Conservation (phyloP, 2,888 invertebrate genomes). For the Elmis aenea region DNA sequence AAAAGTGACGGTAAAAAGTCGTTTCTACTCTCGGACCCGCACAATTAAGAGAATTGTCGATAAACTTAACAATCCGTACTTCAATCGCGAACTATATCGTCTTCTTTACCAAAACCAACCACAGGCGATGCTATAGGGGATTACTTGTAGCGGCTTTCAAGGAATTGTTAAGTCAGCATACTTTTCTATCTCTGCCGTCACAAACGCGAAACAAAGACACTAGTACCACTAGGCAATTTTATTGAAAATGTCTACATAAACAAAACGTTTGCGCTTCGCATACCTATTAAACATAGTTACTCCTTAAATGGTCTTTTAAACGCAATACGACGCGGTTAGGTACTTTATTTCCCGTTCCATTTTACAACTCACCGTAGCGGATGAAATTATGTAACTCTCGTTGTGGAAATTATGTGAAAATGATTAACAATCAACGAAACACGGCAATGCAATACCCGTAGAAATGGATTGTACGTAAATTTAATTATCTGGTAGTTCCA, state of each 20-base stretch:
- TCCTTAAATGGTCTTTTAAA: no score
- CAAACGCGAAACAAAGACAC: constrained; percentile 1
- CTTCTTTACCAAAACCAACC: neutral
- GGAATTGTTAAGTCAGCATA: constrained; percentile 8
- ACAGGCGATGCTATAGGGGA: constrained; percentile 1
- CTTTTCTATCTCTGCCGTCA: constrained; percentile 1
- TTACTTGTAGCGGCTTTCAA: constrained; percentile 3
- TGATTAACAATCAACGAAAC: no score
- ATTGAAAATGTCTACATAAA: constrained; percentile 4
- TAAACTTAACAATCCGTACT: neutral
- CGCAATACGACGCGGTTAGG: no score
- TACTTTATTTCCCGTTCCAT: no score
- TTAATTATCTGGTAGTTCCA: no score
- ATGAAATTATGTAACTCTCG: no score
- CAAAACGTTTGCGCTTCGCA: neutral
- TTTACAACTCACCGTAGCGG: no score
- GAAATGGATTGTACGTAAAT: no score
- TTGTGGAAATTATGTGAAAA: no score
- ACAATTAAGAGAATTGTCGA: neutral
- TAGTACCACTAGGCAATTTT: constrained; percentile 4
- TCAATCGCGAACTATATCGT: neutral
- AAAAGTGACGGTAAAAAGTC: constrained; percentile 5
- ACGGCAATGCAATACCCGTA: no score
- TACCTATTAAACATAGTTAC: constrained; percentile 4
- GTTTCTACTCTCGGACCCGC: neutral